Conservation (phyloP, 2,888 invertebrate genomes). For the Minunthozetes semirufus region DNA sequence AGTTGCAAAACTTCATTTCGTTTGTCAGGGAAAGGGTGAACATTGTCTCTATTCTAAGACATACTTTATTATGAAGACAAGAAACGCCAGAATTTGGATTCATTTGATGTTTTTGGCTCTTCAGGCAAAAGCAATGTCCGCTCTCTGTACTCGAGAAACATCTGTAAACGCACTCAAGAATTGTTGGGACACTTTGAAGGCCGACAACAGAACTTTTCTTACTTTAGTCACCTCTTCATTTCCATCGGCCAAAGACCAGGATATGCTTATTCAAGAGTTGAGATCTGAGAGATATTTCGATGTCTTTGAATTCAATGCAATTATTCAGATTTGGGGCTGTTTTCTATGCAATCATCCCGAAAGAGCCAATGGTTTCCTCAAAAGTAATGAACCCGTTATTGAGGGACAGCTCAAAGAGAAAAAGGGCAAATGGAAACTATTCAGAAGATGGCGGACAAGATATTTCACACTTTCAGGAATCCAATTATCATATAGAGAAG, state of each 20-base stretch:
- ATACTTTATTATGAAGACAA: slow-evolving; percentile 54
- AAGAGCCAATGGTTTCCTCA: slow-evolving; percentile 72
- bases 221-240: slow-evolving; percentile 90
- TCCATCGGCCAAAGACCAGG: slow-evolving; percentile 66
- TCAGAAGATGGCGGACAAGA: slow-evolving; percentile 82
- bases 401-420: slow-evolving; percentile 86
- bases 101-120: slow-evolving; percentile 92
- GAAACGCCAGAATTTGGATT: slow-evolving; percentile 82
- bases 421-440: slow-evolving; percentile 82
- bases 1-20: slow-evolving; percentile 77
- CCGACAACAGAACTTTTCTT: slow-evolving; percentile 78
- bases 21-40: slow-evolving; percentile 68
- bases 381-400: slow-evolving; percentile 68
- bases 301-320: slow-evolving; percentile 72
- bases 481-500: slow-evolving; percentile 68
- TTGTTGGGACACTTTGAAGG: slow-evolving; percentile 89
- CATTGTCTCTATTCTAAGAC: slow-evolving; percentile 69
- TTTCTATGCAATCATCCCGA: slow-evolving; percentile 90
- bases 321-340: slow-evolving; percentile 70
- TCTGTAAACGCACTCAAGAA: slow-evolving; percentile 76
- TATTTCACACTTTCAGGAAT: slow-evolving; percentile 91
- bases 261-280: slow-evolving; percentile 73
- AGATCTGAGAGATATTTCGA: slow-evolving; percentile 82
- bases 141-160: slow-evolving; percentile 70
- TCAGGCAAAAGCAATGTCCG: slow-evolving; percentile 70